These are phyloP conservation scores for Holotrichia oblita DNA, from an alignment of 1,140 invertebrate genomes.

Conservation along the genomic window DNA sequence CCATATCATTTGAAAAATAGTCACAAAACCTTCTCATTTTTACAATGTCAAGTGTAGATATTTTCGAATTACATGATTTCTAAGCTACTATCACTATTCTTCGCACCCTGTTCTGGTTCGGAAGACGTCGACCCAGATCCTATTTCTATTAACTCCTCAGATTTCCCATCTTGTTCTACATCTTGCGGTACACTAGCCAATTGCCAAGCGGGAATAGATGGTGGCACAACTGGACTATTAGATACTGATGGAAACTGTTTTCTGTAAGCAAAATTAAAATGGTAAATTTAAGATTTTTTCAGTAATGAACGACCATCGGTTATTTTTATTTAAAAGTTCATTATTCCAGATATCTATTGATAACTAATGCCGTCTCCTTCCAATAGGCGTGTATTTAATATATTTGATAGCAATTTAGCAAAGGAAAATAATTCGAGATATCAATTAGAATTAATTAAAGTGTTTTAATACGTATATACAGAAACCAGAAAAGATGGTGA, in stretches of 20 bases:
- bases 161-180: slow-evolving; percentile 54
- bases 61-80: slow-evolving; percentile 78
- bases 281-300: neutral
- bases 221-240: slow-evolving; percentile 69
- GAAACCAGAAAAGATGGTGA: no score
- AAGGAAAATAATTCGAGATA: no score
- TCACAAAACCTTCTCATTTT: neutral
- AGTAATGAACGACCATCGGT: neutral
- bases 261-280: slow-evolving; percentile 59
- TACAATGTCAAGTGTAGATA: no score
- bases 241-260: slow-evolving; percentile 76
- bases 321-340: neutral
- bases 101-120: slow-evolving; percentile 72
- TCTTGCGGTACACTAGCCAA: slow-evolving; percentile 64
- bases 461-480: no score
- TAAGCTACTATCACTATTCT: slow-evolving; percentile 75
- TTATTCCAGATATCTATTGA: no score
- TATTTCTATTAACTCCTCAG: slow-evolving; percentile 58
- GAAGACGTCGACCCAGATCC: slow-evolving; percentile 68
- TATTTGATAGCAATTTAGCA: no score
- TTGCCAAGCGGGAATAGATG: slow-evolving; percentile 82
- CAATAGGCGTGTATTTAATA: no score
- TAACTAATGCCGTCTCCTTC: no score
- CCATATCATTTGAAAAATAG: neutral
- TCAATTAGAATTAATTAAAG: no score